Conservation (phyloP, 2,113 vertebrate genomes). For the Leptosomus discolor region DNA sequence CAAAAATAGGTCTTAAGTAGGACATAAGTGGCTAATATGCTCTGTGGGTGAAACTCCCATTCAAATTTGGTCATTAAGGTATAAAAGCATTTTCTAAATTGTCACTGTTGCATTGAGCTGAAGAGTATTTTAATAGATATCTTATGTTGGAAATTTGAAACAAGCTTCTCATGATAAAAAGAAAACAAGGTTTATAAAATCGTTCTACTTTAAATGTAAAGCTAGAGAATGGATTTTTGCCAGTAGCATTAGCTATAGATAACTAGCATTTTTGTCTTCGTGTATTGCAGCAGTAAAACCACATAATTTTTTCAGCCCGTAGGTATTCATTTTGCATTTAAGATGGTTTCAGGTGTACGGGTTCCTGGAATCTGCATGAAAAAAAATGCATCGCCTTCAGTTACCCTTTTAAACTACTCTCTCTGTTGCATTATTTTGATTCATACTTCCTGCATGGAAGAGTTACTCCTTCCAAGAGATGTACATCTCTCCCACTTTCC, state of each 20-base stretch:
- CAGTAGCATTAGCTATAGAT: neutral
- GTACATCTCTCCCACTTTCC: neutral
- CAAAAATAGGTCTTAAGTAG: neutral
- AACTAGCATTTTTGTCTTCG: neutral
- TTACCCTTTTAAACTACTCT: neutral
- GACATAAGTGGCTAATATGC: neutral
- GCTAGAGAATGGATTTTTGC: neutral
- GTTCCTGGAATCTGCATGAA: neutral
- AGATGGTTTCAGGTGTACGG: neutral
- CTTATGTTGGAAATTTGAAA: neutral
- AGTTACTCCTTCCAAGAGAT: neutral
- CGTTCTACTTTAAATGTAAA: neutral
- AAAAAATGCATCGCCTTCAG: neutral
- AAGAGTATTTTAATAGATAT: conserved; percentile 1
- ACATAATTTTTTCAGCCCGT: neutral
- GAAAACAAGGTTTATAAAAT: neutral
- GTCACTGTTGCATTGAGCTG: neutral
- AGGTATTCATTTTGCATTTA: neutral
- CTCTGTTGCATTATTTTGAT: neutral
- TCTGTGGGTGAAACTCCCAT: neutral
- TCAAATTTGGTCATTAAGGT: neutral
- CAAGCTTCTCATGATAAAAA: neutral
- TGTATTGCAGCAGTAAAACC: neutral
- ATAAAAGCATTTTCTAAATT: conserved; percentile 25
- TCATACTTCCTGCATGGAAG: neutral